Percentiles rank a stretch among this genome's conserved stretches.
phyloP scores from a whole-genome alignment of 2,797 vertebrate species.

The Pachyuromys duprasi region DNA sequence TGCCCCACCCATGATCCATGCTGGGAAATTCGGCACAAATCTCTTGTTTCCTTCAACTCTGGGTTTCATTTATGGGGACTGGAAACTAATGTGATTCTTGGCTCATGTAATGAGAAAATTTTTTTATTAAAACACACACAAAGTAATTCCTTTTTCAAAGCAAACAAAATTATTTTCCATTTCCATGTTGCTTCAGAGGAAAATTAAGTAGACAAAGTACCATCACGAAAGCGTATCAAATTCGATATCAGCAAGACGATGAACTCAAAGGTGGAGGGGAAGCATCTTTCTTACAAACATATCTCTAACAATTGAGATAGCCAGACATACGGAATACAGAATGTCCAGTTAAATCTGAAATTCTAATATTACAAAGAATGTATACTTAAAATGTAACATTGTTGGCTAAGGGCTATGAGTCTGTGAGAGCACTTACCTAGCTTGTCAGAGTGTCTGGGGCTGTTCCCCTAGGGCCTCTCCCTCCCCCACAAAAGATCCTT shows the following conservation, averaged over 20 bases:
- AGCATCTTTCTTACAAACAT: conserved; percentile 34
- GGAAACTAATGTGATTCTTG: conserved; percentile 74
- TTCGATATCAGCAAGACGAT: neutral
- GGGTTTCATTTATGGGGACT: conserved; percentile 64
- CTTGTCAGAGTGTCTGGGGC: neutral
- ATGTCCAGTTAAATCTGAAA: neutral
- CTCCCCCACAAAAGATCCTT: neutral
- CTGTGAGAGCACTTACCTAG: neutral
- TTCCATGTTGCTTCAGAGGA: conserved; percentile 67
- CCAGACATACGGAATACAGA: conserved; percentile 32
- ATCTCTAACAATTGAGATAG: conserved; percentile 32
- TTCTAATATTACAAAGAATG: neutral
- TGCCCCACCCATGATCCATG: neutral
- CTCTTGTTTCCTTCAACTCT: conserved; percentile 68
- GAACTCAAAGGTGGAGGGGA: neutral
- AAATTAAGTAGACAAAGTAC: conserved; percentile 71
- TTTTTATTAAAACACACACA: conserved; percentile 71
- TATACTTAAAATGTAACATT: neutral
- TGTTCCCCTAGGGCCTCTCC: neutral
- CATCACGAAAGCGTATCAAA: conserved; percentile 54
- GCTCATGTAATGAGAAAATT: conserved; percentile 71
- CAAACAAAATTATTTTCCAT: conserved; percentile 72
- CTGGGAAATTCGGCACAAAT: conserved; percentile 61
- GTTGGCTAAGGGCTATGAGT: neutral
- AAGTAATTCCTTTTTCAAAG: conserved; percentile 64